Evolutionary conservation across 1,140 invertebrate genomes (phyloP).

Genomic region (Eriocheir sinensis): DNA sequence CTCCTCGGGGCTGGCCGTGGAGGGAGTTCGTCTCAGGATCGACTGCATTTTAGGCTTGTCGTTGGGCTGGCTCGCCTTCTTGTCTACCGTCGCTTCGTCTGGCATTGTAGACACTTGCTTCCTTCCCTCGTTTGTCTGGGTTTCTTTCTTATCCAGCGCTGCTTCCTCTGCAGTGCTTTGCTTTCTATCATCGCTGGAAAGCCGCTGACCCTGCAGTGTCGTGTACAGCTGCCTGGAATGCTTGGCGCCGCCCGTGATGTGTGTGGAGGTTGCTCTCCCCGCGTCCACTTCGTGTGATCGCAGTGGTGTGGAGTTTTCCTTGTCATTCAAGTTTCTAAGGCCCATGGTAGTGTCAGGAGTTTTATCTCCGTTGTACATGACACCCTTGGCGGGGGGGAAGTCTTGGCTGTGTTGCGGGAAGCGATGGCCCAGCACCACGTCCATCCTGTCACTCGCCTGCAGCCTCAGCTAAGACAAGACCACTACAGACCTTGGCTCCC

Average conservation of each 20-base stretch:
- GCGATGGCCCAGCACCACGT: constrained; percentile 65
- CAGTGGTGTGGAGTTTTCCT: neutral
- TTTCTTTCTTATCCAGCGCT: no score
- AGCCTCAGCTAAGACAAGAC: no score
- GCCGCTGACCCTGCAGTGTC: no score
- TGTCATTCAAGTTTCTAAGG: neutral
- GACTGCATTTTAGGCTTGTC: constrained; percentile 40
- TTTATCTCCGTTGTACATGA: constrained; percentile 31
- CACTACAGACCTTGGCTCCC: no score
- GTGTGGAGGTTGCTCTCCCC: neutral
- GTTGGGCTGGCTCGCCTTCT: neutral
- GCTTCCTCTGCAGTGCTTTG: neutral
- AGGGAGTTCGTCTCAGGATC: constrained; percentile 45
- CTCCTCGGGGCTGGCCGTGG: neutral
- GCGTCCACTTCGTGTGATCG: neutral
- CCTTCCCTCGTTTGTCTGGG: neutral
- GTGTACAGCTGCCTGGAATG: neutral
- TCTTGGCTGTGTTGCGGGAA: constrained; percentile 19
- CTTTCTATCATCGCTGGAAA: neutral
- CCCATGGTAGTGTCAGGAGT: neutral
- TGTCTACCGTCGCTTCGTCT: neutral
- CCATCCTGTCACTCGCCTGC: no score
- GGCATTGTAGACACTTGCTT: neutral
- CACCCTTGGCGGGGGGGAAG: constrained; percentile 41
- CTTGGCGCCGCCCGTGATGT: neutral